Evolutionary conservation across 2,113 vertebrate species (phyloP), one percentile per base, ranked within the genome.

Genomic region (Halcyon malimbica): DNA sequence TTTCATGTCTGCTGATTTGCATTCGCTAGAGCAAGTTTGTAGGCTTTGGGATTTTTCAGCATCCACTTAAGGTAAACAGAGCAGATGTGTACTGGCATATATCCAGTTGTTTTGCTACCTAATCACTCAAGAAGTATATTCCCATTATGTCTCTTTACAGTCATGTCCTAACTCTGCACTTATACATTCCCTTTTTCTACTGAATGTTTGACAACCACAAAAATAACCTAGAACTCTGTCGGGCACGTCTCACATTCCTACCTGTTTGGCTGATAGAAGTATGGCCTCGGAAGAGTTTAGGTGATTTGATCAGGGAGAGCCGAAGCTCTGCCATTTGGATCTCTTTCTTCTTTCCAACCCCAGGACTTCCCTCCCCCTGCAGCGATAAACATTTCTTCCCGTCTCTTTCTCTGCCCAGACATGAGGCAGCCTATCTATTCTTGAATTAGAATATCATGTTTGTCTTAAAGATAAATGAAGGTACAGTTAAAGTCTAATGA

Each of bases 401-500:
- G n/a, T 87, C 74, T 82, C 84, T 60, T 51, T 62, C 50, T 79
- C 67, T 88, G 67, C 70, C 86, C 56, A 91, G 94, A 63, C 64
- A 37, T 18, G 11, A 91, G 69, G 68, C 42, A 76, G 41, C 28
- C 64, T 85, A 77, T 91, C 74, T 88, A 16, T 90, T 94, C 94
- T 64, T 65, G 81, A 85, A 82, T 75, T 17, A 62, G 90, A 95
- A 91, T 82, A 96, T 82, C 76, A 28, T 87, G 78, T 86, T 97
- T 90, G 83, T 94, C 93, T 97, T 70, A 86, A 96, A 96, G 91
- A 94, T 96, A 93, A 92, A 96, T 97, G 83, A 91, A 87, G 25
- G 87, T 65, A 88, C 67, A 86, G 74, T 97, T 97, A 92, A 97
- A 92, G 89, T 83, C 87, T 96, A 97, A 96, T 94, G 96, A 98